Conservation (phyloP, 2,797 vertebrate genomes). For the Molossus alvarezi region DNA sequence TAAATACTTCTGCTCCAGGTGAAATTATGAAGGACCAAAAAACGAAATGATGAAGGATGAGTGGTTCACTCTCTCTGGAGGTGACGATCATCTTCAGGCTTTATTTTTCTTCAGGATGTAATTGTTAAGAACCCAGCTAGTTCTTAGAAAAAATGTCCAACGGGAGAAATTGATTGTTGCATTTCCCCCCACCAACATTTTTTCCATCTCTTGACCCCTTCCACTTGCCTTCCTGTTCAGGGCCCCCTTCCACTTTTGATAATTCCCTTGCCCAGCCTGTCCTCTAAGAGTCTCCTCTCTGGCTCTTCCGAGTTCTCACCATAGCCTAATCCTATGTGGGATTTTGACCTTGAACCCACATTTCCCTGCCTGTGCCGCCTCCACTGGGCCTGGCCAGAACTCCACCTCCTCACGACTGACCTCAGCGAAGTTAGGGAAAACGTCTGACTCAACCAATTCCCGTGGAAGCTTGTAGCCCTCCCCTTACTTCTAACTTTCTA, state of each 20-base stretch:
- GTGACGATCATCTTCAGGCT: neutral
- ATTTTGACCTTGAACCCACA: neutral
- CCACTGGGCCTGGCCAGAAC: neutral
- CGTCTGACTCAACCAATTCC: neutral
- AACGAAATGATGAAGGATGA: slow-evolving; percentile 1
- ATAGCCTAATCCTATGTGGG: neutral
- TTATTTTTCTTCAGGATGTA: neutral
- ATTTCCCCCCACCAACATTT: neutral
- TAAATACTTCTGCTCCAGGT: slow-evolving; percentile 49
- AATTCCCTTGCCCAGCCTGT: neutral
- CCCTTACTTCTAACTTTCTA: neutral
- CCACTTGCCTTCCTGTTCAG: neutral
- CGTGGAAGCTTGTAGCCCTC: neutral
- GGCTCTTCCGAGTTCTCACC: neutral
- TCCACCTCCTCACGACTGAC: neutral
- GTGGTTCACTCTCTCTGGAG: neutral
- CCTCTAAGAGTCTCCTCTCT: neutral
- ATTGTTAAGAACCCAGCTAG: neutral
- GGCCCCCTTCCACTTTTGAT: neutral
- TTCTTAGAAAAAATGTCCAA: neutral
- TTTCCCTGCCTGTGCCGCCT: neutral
- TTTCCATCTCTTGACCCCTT: neutral
- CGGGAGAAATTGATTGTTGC: neutral
- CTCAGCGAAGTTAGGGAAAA: neutral
- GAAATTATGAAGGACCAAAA: neutral